These are phyloP conservation scores for Dipodomys merriami DNA, from an alignment of 2,113 vertebrate genomes.

Conservation along the genomic window DNA sequence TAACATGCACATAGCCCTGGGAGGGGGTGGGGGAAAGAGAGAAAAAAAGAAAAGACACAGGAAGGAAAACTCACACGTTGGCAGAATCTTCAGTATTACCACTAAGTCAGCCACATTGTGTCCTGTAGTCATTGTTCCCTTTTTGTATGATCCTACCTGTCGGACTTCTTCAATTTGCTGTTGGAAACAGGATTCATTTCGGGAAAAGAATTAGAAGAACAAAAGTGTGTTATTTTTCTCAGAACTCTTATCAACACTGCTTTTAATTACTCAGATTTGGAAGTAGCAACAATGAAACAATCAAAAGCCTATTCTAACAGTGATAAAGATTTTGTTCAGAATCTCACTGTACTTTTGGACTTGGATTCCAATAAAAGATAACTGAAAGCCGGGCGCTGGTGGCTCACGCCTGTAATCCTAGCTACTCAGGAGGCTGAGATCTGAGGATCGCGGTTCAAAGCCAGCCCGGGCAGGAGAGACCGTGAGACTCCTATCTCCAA, in stretches of 20 bases:
- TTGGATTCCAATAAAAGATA: not conserved
- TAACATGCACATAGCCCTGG: not conserved
- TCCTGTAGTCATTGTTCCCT: constrained; percentile 97
- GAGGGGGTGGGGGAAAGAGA: not conserved
- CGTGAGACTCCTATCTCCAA: too few species aligned
- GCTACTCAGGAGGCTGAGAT: too few species aligned
- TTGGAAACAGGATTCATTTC: not conserved
- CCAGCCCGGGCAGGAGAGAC: too few species aligned
- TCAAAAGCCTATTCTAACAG: not conserved
- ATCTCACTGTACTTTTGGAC: not conserved
- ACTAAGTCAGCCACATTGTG: constrained; percentile 98
- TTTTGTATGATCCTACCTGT: constrained; percentile 99
- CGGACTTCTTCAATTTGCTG: constrained; percentile 99
- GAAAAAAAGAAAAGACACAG: too few species aligned
- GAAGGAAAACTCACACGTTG: constrained; percentile 90
- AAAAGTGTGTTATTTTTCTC: not conserved
- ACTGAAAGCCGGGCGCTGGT: too few species aligned
- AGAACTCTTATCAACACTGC: not conserved
- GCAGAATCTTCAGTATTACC: constrained; percentile 98
- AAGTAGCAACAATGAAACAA: not conserved
- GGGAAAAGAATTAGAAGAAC: not conserved
- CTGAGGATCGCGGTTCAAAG: too few species aligned
- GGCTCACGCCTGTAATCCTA: too few species aligned
- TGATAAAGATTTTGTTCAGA: not conserved
- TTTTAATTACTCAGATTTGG: not conserved